Percentiles rank a stretch among this genome's conserved stretches.
Conservation (phyloP, 2,888 invertebrate species). For the Acanthopleura granulata region DNA sequence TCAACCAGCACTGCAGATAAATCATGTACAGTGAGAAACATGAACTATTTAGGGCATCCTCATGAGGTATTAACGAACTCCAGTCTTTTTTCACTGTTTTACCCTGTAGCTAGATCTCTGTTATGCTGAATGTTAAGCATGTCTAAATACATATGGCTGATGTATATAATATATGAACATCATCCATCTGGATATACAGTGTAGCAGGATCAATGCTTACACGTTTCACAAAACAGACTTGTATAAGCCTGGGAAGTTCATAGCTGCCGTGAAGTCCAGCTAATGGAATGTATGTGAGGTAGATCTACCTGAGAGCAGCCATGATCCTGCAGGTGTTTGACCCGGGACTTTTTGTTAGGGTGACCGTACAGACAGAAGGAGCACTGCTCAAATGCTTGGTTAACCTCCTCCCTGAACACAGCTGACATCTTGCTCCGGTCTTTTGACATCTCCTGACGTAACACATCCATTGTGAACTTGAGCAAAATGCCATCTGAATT, state of each 20-base stretch:
- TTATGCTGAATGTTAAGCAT: no score
- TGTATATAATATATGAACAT: no score
- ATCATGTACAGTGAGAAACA: no score
- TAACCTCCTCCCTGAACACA: slow-evolving; percentile 73
- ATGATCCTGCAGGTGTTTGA: slow-evolving; percentile 82
- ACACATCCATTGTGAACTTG: slow-evolving; percentile 81
- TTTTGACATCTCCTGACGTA: slow-evolving; percentile 65
- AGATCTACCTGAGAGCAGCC: slow-evolving; percentile 76
- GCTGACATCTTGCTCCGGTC: slow-evolving; percentile 30
- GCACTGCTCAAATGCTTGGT: slow-evolving; percentile 86
- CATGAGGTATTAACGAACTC: no score
- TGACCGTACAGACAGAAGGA: slow-evolving; percentile 83
- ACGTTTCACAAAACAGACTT: no score
- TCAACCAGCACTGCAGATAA: no score
- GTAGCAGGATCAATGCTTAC: no score
- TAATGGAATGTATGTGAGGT: slow-evolving; percentile 22
- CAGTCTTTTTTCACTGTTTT: no score
- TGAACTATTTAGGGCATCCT: no score
- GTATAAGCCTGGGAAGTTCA: not conserved
- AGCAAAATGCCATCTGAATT: slow-evolving; percentile 83
- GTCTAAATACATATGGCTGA: no score
- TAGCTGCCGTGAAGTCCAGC: not conserved
- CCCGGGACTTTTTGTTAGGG: slow-evolving; percentile 70
- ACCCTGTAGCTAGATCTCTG: no score
- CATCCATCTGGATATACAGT: no score